Base-by-base conservation (phyloP, 2,888 invertebrate genomes). In the Erebia ligea region DNA sequence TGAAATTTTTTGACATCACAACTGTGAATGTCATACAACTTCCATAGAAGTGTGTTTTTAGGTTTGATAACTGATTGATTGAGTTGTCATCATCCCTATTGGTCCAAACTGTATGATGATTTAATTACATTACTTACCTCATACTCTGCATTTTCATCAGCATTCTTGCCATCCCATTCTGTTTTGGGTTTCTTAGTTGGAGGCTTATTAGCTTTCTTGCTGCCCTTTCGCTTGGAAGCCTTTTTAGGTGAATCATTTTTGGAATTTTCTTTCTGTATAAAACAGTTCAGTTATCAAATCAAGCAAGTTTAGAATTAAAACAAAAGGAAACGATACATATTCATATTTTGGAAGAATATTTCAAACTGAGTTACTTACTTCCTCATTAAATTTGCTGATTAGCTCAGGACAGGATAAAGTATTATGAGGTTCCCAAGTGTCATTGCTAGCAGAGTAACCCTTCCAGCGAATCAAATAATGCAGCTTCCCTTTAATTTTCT, bases 381-480 rank as follows among this genome's bases (percentile, higher is more conserved):
- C 92, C 61, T 90, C 90, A 83, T 89, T 87, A 73, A 79, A 93
- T 81, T 91, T 90, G 73, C 79, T 94, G 15, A 97, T 95, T 52
- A 97, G 83, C 52, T 96, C 95, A 1, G 95, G 94, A 82, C 97
- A 97, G 69, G 95, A 95, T 0, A 97, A 84, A 10, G 96, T 96
- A 56, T 94, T 93, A 77, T 95, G 96, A 8, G 96, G 95, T 81
- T 97, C 96, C 97, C 97, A 97, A 0, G 96, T 96, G 80, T 97
- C 96, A 74, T 94, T 94, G 57, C 95, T 95, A 63, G 95, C 94
- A 70, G 92, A 92, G 77, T 96, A 97, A 0, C 97, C 97, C 81
- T 96, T 97, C 97, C 97, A 97, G 77, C 96, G 94, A 54, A 97
- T 96, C 52, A 96, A 87, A 82, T 95, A 97, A 79, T 95, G 95